Evolutionary conservation across 2,113 vertebrate species (phyloP).

Genomic region (Silurus meridionalis): DNA sequence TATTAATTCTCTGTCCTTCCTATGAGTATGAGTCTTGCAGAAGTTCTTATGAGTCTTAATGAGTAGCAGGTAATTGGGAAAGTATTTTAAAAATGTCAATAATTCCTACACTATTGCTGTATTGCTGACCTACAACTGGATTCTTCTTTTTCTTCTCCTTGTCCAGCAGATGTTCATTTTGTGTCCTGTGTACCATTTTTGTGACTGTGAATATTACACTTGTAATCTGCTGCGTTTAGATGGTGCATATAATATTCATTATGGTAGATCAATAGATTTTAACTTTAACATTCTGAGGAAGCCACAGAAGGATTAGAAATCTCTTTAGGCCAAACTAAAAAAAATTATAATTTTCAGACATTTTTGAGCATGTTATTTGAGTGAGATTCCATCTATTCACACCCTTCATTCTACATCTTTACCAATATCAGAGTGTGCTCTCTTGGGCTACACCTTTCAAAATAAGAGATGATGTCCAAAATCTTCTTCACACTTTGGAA

Average conservation of each 20-base stretch:
- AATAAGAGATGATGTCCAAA: constrained; percentile 18
- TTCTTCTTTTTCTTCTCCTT: background rate
- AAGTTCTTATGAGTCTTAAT: background rate
- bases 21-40: no score
- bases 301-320: background rate
- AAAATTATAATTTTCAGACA: background rate
- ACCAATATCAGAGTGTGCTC: constrained; percentile 14
- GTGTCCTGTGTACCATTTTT: background rate
- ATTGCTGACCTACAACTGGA: background rate
- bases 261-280: background rate
- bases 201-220: constrained; percentile 12
- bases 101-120: background rate
- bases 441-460: background rate
- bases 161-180: constrained; percentile 7
- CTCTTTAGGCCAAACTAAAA: background rate
- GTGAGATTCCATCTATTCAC: background rate
- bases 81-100: background rate
- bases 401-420: constrained; percentile 15
- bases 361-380: constrained; percentile 25
- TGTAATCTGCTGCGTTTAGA: background rate
- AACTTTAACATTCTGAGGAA: background rate
- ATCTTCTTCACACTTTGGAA: constrained; percentile 1
- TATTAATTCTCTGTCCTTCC: background rate
- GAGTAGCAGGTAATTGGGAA: background rate
- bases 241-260: background rate